Conservation (phyloP, 2,113 vertebrate genomes). For the Saguinus midas region DNA sequence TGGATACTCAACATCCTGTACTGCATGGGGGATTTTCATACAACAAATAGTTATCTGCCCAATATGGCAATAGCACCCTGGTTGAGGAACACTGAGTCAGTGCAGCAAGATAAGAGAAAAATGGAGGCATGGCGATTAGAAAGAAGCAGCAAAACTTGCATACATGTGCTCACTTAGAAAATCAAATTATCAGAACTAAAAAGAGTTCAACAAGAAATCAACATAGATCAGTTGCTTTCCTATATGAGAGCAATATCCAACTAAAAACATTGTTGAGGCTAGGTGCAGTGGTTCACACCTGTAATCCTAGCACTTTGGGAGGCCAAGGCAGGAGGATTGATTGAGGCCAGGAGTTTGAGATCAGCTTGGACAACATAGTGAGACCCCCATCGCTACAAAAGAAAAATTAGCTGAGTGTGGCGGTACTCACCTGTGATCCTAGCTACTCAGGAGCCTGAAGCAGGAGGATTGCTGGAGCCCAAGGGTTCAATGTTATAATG, state of each 20-base stretch:
- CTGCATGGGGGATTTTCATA: not conserved
- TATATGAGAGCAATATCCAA: not conserved
- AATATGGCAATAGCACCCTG: not conserved
- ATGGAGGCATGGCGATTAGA: not conserved
- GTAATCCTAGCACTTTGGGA: no score
- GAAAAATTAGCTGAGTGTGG: no score
- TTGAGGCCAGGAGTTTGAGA: no score
- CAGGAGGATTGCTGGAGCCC: no score
- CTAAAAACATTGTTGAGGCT: not conserved
- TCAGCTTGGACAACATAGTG: no score
- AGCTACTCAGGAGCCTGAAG: no score
- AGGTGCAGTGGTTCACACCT: no score
- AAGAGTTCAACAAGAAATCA: not conserved
- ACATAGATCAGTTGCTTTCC: not conserved
- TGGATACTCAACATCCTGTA: not conserved
- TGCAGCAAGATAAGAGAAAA: not conserved
- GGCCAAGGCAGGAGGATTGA: no score
- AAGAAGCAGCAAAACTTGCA: slow-evolving; percentile 15
- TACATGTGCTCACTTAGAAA: not conserved
- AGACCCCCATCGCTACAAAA: no score
- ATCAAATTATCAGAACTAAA: not conserved
- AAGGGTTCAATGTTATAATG: no score
- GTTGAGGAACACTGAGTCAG: not conserved
- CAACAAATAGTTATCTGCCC: not conserved
- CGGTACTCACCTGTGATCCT: no score